Evolutionary conservation across 2,797 vertebrate species (phyloP), one percentile per base, ranked within the genome.

Genomic region (Psittacula derbiana): DNA sequence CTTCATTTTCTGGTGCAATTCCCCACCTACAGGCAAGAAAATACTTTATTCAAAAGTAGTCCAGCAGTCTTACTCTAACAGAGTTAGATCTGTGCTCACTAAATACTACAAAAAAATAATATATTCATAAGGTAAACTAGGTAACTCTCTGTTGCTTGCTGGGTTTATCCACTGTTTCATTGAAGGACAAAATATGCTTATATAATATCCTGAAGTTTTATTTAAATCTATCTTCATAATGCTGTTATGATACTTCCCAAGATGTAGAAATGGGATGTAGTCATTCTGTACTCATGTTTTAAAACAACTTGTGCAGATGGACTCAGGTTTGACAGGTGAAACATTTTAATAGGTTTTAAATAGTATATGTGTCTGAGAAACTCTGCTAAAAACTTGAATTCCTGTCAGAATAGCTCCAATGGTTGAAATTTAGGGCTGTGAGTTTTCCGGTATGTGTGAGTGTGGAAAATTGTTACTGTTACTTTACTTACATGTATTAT

Each of bases 1-100:
- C 55, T 86, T 87, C 17, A 50, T 96, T 94, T 95, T 86, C 89
- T 91, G 71, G 50, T 90, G 53, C 28, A 62, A 81, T 90, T 95
- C 73, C 72, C 61, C 47, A 87, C 86, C 47, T 96, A 78, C 69
- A 93, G 82, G 33, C 76, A 96, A 14, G 36, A 19, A 80, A 53
- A 55, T 64, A 62, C 50, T 88, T 64, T 19, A 43, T 64, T 71
- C 52, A 69, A 12, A 89, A 92, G 60, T 62, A 71, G 52, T 67
- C 38, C 24, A 69, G 24, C 53, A 74, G 10, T 71, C 38, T 58
- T 60, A 21, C 19, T 80, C 53, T 66, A 27, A 41, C 13, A 16
- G 27, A 44, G 53, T 50, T 13, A 47, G 33, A 20, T 73, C 67
- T 80, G 4, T 57, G 16, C 47, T 85, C 33, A 41, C 57, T 49